Evolutionary conservation across 1,140 invertebrate genomes (phyloP).

Genomic region (Olivierus martensii): DNA sequence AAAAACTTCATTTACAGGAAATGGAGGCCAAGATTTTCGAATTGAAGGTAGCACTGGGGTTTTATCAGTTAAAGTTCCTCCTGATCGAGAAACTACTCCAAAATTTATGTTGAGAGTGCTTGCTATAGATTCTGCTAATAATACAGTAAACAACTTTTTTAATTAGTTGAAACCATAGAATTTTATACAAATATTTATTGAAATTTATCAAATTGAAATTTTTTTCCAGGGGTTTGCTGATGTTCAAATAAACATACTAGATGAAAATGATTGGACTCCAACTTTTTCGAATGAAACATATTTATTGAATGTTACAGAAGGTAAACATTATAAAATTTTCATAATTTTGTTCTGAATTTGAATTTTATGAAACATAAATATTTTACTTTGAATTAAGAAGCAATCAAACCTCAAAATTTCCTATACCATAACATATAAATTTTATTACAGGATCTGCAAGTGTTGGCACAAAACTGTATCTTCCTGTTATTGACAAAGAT

Average conservation of each 20-base stretch:
- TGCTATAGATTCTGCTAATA: slow-evolving; percentile 23
- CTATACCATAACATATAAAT: neutral
- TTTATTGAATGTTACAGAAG: slow-evolving; percentile 30
- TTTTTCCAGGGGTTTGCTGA: slow-evolving; percentile 23
- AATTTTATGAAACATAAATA: neutral
- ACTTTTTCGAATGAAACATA: slow-evolving; percentile 31
- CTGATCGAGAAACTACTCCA: slow-evolving; percentile 22
- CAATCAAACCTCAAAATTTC: neutral
- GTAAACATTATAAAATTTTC: slow-evolving; percentile 7
- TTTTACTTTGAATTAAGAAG: neutral
- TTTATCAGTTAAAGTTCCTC: slow-evolving; percentile 19
- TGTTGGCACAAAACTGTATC: slow-evolving; percentile 16
- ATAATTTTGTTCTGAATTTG: neutral
- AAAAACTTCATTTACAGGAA: slow-evolving; percentile 9
- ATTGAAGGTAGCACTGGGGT: slow-evolving; percentile 23
- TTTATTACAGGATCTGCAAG: slow-evolving; percentile 8
- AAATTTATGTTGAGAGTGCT: slow-evolving; percentile 19
- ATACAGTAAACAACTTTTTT: slow-evolving; percentile 14
- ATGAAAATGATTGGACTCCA: slow-evolving; percentile 30
- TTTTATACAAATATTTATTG: neutral
- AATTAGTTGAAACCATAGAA: neutral
- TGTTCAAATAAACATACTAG: slow-evolving; percentile 30
- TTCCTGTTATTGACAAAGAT: slow-evolving; percentile 24
- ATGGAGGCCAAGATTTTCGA: slow-evolving; percentile 20
- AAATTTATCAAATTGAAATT: neutral